These are phyloP conservation scores for Mythimna pallens DNA, from an alignment of 2,888 invertebrate genomes.

Conservation along the genomic window DNA sequence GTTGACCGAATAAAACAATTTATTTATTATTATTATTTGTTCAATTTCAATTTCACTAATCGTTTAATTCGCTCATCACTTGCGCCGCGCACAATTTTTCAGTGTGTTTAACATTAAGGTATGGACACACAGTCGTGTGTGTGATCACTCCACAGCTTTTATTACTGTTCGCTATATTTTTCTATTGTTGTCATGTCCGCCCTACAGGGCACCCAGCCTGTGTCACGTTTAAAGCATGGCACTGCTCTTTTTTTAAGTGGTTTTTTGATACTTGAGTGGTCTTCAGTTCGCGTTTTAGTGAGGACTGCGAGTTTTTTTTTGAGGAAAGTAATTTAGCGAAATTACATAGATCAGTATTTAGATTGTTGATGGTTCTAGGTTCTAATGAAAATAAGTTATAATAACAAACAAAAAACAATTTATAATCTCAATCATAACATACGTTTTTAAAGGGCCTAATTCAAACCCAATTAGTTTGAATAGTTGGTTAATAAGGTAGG, in stretches of 20 bases:
- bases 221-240: slow-evolving; percentile 54
- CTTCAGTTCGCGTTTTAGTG: slow-evolving; percentile 24
- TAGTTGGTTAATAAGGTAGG: no score
- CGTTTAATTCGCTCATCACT: slow-evolving; percentile 48
- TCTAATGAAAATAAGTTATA: no score
- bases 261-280: slow-evolving; percentile 53
- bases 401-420: no score
- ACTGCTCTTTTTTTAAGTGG: slow-evolving; percentile 56
- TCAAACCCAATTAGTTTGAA: no score
- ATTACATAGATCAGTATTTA: no score
- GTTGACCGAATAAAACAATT: no score
- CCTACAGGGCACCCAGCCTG: slow-evolving; percentile 58
- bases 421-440: no score
- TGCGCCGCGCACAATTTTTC: slow-evolving; percentile 65
- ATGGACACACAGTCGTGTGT: slow-evolving; percentile 73
- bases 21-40: no score
- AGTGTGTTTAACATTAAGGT: slow-evolving; percentile 72
- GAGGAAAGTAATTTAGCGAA: no score
- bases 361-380: no score
- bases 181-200: slow-evolving; percentile 73
- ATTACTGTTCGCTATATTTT: slow-evolving; percentile 79
- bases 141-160: slow-evolving; percentile 75
- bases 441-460: no score
- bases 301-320: not conserved
- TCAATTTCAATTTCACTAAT: not conserved